These are phyloP conservation scores for Troglohyphantes excavatus DNA, from an alignment of 2,888 invertebrate genomes.

Conservation along the genomic window DNA sequence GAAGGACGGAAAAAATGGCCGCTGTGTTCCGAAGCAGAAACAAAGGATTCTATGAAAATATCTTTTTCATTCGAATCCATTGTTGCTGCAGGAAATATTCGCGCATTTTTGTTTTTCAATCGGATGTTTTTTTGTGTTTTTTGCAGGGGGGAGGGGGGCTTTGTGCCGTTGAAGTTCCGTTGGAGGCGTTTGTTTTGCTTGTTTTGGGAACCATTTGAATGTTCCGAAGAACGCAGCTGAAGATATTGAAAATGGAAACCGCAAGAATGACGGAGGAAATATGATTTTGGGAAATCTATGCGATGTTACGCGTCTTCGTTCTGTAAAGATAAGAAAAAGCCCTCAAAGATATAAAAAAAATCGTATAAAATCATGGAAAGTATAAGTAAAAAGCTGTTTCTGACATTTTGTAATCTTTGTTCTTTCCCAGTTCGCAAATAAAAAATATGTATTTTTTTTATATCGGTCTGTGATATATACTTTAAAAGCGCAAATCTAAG, in stretches of 20 bases:
- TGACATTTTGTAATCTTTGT: neutral
- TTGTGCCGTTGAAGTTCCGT: neutral
- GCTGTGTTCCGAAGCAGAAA: slow-evolving; percentile 24
- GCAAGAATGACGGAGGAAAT: slow-evolving; percentile 30
- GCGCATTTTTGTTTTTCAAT: slow-evolving; percentile 61
- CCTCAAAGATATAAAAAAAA: neutral
- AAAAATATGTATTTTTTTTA: neutral
- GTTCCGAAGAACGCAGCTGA: neutral
- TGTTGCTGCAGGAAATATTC: slow-evolving; percentile 46
- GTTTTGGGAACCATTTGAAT: slow-evolving; percentile 25
- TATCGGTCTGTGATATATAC: too few relatives aligned
- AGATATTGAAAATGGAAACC: slow-evolving; percentile 43
- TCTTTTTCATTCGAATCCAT: slow-evolving; percentile 42
- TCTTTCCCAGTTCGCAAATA: neutral
- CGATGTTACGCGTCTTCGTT: neutral
- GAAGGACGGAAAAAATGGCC: neutral
- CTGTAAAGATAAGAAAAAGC: neutral
- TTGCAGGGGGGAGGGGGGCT: too few relatives aligned
- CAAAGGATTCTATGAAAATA: slow-evolving; percentile 30
- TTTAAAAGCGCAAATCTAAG: too few relatives aligned
- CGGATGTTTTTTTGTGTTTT: neutral
- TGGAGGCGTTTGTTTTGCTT: slow-evolving; percentile 15
- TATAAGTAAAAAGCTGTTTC: slow-evolving; percentile 8
- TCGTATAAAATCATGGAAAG: neutral
- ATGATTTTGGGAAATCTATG: slow-evolving; percentile 59